Percentiles rank a stretch among this genome's conserved stretches.
Evolutionary conservation across 2,888 invertebrate species (phyloP).

Genomic region (Thysanoteuthis rhombus): DNA sequence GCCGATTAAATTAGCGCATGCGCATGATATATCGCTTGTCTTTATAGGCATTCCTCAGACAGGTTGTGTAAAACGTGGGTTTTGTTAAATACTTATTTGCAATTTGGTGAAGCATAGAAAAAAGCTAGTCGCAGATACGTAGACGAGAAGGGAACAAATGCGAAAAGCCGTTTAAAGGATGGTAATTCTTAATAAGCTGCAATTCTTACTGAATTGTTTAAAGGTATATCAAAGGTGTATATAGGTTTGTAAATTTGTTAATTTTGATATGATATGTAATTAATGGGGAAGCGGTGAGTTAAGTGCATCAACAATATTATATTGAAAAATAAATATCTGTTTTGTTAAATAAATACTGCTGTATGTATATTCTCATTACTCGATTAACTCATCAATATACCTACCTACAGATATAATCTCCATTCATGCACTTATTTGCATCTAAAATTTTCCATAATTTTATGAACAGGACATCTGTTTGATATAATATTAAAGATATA

Average conservation of each 20-base stretch:
- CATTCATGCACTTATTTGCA: no score
- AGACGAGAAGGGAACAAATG: neutral
- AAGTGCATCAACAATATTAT: no score
- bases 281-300: no score
- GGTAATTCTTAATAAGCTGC: neutral
- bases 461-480: no score
- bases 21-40: neutral
- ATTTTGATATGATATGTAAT: no score
- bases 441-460: no score
- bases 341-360: no score
- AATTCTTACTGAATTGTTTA: neutral
- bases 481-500: no score
- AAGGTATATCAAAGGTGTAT: neutral
- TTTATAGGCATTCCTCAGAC: neutral
- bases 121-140: neutral
- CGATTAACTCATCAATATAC: no score
- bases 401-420: no score
- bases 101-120: neutral
- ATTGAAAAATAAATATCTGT: no score
- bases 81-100: neutral
- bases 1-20: conserved; percentile 12
- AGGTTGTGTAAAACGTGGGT: neutral
- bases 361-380: no score
- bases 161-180: neutral
- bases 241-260: neutral